phyloP scores from a whole-genome alignment of 2,888 invertebrate genomes.

The Spodoptera exigua region DNA sequence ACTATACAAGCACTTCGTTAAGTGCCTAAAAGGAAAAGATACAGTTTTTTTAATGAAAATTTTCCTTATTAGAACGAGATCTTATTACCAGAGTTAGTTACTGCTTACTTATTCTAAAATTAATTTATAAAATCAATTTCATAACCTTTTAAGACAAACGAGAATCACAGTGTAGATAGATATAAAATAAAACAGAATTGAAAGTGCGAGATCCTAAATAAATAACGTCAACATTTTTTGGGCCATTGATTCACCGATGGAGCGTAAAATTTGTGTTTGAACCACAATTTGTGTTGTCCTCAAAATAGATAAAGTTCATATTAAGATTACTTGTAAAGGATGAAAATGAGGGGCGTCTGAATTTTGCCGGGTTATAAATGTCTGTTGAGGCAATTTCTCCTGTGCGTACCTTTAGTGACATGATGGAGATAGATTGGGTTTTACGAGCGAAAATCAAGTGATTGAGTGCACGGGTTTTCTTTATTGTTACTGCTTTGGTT shows the following conservation, averaged over 20 bases:
- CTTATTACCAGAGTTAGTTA: slow-evolving; percentile 18
- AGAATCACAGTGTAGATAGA: slow-evolving; percentile 23
- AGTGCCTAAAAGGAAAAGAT: slow-evolving; percentile 7
- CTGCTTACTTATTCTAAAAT: slow-evolving; percentile 19
- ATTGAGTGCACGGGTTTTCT: slow-evolving; percentile 54
- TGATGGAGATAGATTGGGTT: slow-evolving; percentile 63
- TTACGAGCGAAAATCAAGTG: slow-evolving; percentile 59
- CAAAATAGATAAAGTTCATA: slow-evolving; percentile 58
- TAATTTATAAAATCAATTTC: slow-evolving; percentile 40
- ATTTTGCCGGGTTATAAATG: slow-evolving; percentile 53
- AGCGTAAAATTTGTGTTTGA: slow-evolving; percentile 66
- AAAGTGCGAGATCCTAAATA: slow-evolving; percentile 58
- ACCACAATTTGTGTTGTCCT: slow-evolving; percentile 61
- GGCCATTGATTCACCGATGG: slow-evolving; percentile 62
- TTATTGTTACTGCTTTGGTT: slow-evolving; percentile 41
- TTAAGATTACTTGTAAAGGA: slow-evolving; percentile 48
- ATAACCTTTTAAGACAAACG: slow-evolving; percentile 33
- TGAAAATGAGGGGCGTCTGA: slow-evolving; percentile 38
- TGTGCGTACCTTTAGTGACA: slow-evolving; percentile 50
- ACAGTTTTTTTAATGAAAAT: slow-evolving; percentile 10
- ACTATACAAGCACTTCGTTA: slow-evolving; percentile 15
- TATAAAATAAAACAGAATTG: slow-evolving; percentile 50
- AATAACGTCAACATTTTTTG: slow-evolving; percentile 66
- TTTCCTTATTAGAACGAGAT: not conserved
- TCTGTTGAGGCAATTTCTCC: slow-evolving; percentile 46